A percentile compares a stretch with the other conserved stretches of the same genome.
Evolutionary conservation across 2,888 invertebrate species (phyloP).

Genomic region (Cartodere bifasciata): DNA sequence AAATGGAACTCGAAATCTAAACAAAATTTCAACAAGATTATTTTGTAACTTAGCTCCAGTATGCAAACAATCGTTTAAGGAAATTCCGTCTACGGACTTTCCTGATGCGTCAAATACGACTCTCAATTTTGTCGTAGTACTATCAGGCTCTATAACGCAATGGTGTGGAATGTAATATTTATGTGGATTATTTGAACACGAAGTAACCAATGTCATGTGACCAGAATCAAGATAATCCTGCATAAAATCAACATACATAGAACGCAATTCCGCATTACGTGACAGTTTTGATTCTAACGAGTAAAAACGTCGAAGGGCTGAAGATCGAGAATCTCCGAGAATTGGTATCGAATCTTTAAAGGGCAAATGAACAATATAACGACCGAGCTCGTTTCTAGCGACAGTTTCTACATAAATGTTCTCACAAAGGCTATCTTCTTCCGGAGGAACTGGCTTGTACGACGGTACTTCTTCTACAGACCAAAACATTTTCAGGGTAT

Average conservation of each 20-base stretch:
- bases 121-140: constrained; percentile 5
- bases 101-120: constrained; percentile 8
- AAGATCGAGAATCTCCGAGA: constrained; percentile 10
- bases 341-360: constrained; percentile 9
- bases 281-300: constrained; percentile 12
- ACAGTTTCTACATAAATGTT: constrained; percentile 6
- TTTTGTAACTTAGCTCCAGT: constrained; percentile 5
- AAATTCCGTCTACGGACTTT: constrained; percentile 5
- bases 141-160: constrained; percentile 3
- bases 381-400: constrained; percentile 7
- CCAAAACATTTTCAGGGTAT: constrained; percentile 10
- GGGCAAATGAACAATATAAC: constrained; percentile 13
- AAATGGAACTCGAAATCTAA: constrained; percentile 2
- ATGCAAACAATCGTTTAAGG: constrained; percentile 5
- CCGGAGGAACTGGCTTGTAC: neutral
- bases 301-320: constrained; percentile 9
- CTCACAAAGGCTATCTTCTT: constrained; percentile 4
- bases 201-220: constrained; percentile 12
- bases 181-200: too few relatives aligned
- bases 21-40: constrained; percentile 3
- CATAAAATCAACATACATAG: constrained; percentile 13
- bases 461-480: constrained; percentile 5
- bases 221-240: constrained; percentile 10
- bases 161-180: constrained; percentile 8
- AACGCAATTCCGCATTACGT: constrained; percentile 9